Base-by-base conservation (phyloP, 2,113 vertebrate species). In the Todiramphus saurophagus region DNA sequence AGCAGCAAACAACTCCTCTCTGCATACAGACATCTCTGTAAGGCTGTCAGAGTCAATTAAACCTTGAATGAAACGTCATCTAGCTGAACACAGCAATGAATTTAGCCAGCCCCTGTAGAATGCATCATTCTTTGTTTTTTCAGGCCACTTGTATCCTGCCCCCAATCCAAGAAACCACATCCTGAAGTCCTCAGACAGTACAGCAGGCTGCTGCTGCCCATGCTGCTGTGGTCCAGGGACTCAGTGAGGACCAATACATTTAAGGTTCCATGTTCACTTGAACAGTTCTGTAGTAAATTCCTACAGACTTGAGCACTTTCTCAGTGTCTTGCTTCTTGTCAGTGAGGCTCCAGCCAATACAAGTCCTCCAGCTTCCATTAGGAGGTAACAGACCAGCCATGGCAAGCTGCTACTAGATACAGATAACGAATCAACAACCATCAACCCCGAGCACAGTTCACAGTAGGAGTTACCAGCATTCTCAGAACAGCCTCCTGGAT, bases 321-420 rank as follows among this genome's bases (percentile, higher is more conserved):
- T 33, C 30, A 48, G 12, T 48, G 44, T 70, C 43, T 33, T 41
- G 50, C 50, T 76, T 43, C 33, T 81, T 53, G 63, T 35, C 58
- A 76, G 37, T 7, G 28, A 81, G 28, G 7, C 25, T 76, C 18
- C 69, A 81, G 64, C 25, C 63, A 82, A 70, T 60, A 50, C 7
- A 46, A 31, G 6, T 70, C 48, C 31, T 75, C 37, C 56, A 81
- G 6, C 25, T 53, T 69, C 30, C 3, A 1, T 44, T 25, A 35
- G 0, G 1, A 86, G 50, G 44, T 44, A n/a, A 43, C 1, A 1
- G 9, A 14, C 17, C 17, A 48, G 51, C 44, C 30, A 8, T 5
- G 19, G 24, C 69, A 81, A 63, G 33, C 39, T 51, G 50, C 25
- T 46, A 19, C 56, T 23, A 27, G 43, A 7, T 13, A 15, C 0